A percentile compares a stretch with the other conserved stretches of the same genome.
phyloP scores from a whole-genome alignment of 2,888 invertebrate species.

The Emmelina monodactyla region DNA sequence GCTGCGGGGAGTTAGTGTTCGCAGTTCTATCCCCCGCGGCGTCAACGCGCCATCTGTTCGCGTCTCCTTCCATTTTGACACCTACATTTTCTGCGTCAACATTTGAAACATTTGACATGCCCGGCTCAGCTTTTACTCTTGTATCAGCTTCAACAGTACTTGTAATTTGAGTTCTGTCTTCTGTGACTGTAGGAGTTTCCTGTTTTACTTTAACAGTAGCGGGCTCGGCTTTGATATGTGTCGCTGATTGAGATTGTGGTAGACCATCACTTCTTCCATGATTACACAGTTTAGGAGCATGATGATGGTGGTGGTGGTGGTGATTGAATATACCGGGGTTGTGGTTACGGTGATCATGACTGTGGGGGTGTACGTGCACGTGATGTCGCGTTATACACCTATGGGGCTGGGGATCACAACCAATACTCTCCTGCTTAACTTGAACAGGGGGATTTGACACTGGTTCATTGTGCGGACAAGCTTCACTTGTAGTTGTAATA shows the following conservation, averaged over 20 bases:
- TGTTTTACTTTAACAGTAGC: constrained; percentile 28
- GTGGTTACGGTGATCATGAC: constrained; percentile 20
- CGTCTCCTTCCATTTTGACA: constrained; percentile 30
- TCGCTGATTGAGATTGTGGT: constrained; percentile 14
- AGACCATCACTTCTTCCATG: constrained; percentile 17
- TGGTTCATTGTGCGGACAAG: constrained; percentile 9
- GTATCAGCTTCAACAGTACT: neutral
- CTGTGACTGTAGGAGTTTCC: constrained; percentile 19
- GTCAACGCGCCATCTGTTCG: constrained; percentile 16
- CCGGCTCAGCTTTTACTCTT: neutral
- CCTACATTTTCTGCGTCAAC: constrained; percentile 15
- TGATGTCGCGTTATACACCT: neutral
- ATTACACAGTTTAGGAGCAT: constrained; percentile 19
- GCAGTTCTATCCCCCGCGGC: constrained; percentile 29
- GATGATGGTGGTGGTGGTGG: constrained; percentile 25
- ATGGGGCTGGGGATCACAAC: constrained; percentile 8
- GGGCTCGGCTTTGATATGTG: constrained; percentile 45
- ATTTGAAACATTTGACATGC: neutral
- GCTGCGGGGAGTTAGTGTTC: constrained; percentile 37
- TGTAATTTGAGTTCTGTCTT: neutral
- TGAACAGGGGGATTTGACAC: constrained; percentile 15
- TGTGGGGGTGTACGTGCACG: constrained; percentile 18
- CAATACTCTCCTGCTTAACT: constrained; percentile 27
- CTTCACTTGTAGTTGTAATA: constrained; percentile 6
- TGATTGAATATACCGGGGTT: constrained; percentile 21